These are phyloP conservation scores for Opisthocomus hoazin DNA, from an alignment of 2,113 vertebrate genomes.

Conservation along the genomic window DNA sequence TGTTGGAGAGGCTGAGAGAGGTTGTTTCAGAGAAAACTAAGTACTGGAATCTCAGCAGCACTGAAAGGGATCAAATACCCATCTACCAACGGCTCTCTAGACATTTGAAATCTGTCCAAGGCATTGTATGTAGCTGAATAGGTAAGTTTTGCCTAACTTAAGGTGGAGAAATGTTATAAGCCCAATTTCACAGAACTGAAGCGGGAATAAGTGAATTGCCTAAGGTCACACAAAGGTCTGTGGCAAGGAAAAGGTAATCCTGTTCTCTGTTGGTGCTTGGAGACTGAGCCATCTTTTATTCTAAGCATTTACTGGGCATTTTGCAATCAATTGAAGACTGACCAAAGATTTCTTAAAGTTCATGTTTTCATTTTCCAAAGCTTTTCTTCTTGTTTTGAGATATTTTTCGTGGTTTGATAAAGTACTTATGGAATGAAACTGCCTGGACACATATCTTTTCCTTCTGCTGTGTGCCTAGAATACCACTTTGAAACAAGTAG, in stretches of 20 bases:
- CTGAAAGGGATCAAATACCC: background rate
- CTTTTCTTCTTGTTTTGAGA: background rate
- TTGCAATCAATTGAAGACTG: background rate
- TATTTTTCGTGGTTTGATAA: background rate
- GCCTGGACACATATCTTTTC: background rate
- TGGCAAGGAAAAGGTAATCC: background rate
- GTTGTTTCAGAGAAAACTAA: background rate
- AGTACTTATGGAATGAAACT: background rate
- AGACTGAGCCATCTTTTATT: background rate
- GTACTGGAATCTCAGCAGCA: background rate
- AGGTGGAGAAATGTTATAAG: background rate
- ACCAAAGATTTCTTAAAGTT: background rate
- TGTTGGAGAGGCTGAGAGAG: background rate
- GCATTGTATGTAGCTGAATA: background rate
- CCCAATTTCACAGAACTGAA: background rate
- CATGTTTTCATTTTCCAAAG: background rate
- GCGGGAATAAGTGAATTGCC: background rate
- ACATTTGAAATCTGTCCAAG: background rate
- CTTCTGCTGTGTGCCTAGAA: background rate
- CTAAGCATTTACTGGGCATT: background rate
- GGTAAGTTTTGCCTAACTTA: background rate
- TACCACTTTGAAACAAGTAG: background rate
- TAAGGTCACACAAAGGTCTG: background rate
- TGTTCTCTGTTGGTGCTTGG: background rate
- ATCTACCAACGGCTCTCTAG: background rate